Percentiles rank a stretch among this genome's conserved stretches.
Conservation (phyloP, 2,888 invertebrate genomes). For the Lithosia quadra region DNA sequence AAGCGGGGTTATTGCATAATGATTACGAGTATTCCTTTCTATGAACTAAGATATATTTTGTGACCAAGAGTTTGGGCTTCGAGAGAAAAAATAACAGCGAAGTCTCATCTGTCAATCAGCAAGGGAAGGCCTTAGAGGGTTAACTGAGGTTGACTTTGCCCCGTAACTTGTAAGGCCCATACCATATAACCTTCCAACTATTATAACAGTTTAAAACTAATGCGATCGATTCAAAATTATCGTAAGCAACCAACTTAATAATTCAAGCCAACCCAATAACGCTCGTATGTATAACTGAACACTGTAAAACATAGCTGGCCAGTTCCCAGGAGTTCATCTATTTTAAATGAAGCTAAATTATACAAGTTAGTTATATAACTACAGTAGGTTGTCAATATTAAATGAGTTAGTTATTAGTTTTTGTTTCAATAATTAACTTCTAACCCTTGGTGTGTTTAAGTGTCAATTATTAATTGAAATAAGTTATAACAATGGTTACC, state of each 20-base stretch:
- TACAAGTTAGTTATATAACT: conserved; percentile 7
- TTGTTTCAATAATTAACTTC: conserved; percentile 13
- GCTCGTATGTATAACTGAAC: background rate
- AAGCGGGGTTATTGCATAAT: too few species aligned
- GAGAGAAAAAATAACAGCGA: too few species aligned
- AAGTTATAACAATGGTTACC: background rate
- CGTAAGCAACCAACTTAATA: background rate
- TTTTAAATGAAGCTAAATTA: conserved; percentile 12
- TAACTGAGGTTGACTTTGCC: too few species aligned
- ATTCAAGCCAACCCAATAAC: background rate
- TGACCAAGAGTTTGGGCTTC: too few species aligned
- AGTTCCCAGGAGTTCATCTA: background rate
- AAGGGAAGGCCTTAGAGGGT: too few species aligned
- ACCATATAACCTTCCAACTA: too few species aligned
- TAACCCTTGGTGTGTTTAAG: background rate
- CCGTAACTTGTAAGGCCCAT: too few species aligned
- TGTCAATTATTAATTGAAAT: background rate
- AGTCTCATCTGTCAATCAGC: too few species aligned
- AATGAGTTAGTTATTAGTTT: conserved; percentile 18
- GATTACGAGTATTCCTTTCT: too few species aligned
- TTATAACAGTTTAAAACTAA: background rate
- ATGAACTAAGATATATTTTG: too few species aligned
- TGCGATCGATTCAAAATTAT: background rate
- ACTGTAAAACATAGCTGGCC: background rate
- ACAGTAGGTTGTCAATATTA: conserved; percentile 10